Base-by-base conservation (phyloP, 1,140 invertebrate genomes). In the Drosophila bocki region DNA sequence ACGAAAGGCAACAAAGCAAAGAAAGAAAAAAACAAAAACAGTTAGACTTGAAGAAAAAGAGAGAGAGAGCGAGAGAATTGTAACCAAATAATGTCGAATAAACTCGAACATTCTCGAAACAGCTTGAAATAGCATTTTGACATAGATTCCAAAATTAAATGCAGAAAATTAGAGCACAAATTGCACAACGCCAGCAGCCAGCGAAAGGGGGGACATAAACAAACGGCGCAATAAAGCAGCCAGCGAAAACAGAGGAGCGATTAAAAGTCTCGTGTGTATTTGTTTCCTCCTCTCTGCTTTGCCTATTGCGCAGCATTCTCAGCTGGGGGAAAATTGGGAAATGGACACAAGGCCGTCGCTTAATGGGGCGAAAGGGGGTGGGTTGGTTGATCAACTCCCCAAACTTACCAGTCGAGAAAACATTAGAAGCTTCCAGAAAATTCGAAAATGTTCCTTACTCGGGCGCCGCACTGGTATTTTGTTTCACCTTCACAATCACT, bases 71-170 rank as follows among this genome's bases (percentile, higher is more conserved):
- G 26, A 29, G 26, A 29, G 5, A 29, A 6, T 7, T 37, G 53
- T 54, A 22, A 39, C 19, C 8, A 29, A 59, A 67, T 26, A 22
- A 26, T 26, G 13, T 54, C 39, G 29, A 67, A 69, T 19, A 33
- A 32, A 37, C 47, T 70, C 39, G 22, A 67, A 63, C 7, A 47
- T 35, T 32, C 32, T 70, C 39, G 47, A 70, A 45, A n/a, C 15
- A 19, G 39, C 45, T 56, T 37, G 26, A 57, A 70, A 47, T 35
- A 44, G 39, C n/a, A 39, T 54, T 69, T 58, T 62, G 85, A 90
- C 85, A 80, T 60, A 87, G 70, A 63, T 91, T 91, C 88, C 88
- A 83, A 83, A 91, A 87, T 91, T 87, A 81, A 81, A 77, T 37
- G 17, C 45, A 56, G 39, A 79, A 74, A 75, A 83, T 51, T 64